Conservation (phyloP, 2,888 invertebrate species). For the Eristalinus aeneus region DNA sequence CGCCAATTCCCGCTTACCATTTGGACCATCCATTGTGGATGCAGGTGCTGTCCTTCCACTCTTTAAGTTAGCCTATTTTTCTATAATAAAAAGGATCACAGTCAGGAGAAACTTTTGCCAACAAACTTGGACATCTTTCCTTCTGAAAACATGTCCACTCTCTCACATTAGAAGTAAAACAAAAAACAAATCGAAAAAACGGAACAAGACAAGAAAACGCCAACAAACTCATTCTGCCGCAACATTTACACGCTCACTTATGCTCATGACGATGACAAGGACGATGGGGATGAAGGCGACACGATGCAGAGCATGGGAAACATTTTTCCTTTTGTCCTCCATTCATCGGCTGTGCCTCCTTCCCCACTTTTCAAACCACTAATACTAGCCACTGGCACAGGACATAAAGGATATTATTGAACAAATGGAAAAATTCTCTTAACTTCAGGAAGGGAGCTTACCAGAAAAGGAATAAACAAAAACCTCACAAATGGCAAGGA, state of each 20-base stretch:
- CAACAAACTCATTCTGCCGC: constrained; percentile 1
- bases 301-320: neutral
- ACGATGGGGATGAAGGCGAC: neutral
- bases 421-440: constrained; percentile 22
- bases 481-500: neutral
- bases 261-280: neutral
- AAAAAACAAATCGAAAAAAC: neutral
- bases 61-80: constrained; percentile 23
- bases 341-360: neutral
- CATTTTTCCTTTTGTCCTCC: constrained; percentile 14
- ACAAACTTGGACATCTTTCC: neutral
- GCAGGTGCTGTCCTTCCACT: constrained; percentile 29
- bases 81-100: neutral
- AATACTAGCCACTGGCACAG: constrained; percentile 30
- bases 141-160: constrained; percentile 35
- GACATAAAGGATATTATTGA: constrained; percentile 37
- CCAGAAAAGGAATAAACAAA: constrained; percentile 2
- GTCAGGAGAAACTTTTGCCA: neutral
- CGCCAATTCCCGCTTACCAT: neutral
- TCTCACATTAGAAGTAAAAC: neutral
- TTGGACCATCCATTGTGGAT: neutral
- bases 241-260: constrained; percentile 31
- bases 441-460: neutral
- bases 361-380: constrained; percentile 4
- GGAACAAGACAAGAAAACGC: neutral